phyloP scores from a whole-genome alignment of 1,140 invertebrate genomes.

The Drosophila grimshawi region DNA sequence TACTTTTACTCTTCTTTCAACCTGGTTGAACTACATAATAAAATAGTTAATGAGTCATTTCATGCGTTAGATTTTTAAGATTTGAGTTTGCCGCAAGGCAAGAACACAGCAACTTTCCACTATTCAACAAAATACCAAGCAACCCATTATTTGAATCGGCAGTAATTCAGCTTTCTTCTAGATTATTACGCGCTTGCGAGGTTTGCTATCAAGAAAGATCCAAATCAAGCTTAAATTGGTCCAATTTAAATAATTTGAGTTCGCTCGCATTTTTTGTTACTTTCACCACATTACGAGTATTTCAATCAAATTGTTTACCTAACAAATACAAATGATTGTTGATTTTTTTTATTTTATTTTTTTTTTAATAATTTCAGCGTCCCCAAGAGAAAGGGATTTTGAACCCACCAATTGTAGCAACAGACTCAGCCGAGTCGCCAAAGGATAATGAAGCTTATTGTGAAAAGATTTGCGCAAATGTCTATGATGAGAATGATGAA shows the following conservation, averaged over 20 bases:
- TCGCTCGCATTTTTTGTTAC: slow-evolving; percentile 14
- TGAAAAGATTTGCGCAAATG: slow-evolving; percentile 80
- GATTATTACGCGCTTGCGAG: background rate
- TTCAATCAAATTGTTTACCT: slow-evolving; percentile 1
- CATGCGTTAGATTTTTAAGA: slow-evolving; percentile 14
- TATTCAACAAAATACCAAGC: slow-evolving; percentile 18
- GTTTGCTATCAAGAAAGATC: slow-evolving; percentile 27
- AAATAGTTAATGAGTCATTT: slow-evolving; percentile 9
- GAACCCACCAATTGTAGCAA: slow-evolving; percentile 4
- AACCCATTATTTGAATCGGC: slow-evolving; percentile 12
- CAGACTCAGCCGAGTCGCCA: slow-evolving; percentile 19
- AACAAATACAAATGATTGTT: background rate
- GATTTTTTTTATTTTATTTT: background rate
- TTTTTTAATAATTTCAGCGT: slow-evolving; percentile 29
- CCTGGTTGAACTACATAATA: slow-evolving; percentile 9
- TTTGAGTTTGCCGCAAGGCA: slow-evolving; percentile 7
- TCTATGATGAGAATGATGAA: slow-evolving; percentile 81
- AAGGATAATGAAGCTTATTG: slow-evolving; percentile 76
- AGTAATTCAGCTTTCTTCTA: slow-evolving; percentile 27
- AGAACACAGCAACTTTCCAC: slow-evolving; percentile 37
- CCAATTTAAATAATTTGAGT: slow-evolving; percentile 10
- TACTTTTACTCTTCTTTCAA: background rate
- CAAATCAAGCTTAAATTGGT: slow-evolving; percentile 21
- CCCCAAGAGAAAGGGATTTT: slow-evolving; percentile 27
- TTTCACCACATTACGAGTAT: slow-evolving; percentile 27